These are phyloP conservation scores for Platycercus adscitus DNA, from an alignment of 2,113 vertebrate species.

Conservation along the genomic window DNA sequence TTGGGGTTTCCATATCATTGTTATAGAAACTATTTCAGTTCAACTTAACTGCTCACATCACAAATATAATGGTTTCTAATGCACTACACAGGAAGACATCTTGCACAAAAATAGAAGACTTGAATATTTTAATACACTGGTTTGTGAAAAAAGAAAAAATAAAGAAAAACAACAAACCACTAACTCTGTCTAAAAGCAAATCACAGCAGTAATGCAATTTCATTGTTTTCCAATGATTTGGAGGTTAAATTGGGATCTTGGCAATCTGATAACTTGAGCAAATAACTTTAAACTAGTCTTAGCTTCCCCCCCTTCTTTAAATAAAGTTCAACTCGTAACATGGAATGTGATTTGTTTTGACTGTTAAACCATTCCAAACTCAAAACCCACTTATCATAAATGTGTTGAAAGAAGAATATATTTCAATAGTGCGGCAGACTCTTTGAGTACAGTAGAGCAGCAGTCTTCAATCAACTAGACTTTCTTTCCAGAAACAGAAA, in stretches of 20 bases:
- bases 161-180: neutral
- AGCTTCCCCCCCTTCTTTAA: conserved; percentile 25
- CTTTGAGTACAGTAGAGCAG: conserved; percentile 55
- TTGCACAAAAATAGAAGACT: neutral
- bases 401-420: conserved; percentile 71
- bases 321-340: conserved; percentile 48
- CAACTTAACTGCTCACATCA: neutral
- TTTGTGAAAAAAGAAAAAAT: neutral
- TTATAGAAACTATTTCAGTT: neutral
- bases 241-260: conserved; percentile 20
- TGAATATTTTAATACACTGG: neutral
- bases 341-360: conserved; percentile 71
- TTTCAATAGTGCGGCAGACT: conserved; percentile 51
- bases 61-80: neutral
- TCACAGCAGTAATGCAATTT: neutral
- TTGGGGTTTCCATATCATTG: neutral
- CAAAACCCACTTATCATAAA: conserved; percentile 64
- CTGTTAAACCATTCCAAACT: conserved; percentile 66
- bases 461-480: conserved; percentile 66
- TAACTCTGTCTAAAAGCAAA: neutral
- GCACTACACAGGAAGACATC: neutral
- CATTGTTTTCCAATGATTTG: conserved; percentile 13
- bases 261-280: conserved; percentile 44
- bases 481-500: conserved; percentile 62
- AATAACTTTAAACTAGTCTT: conserved; percentile 42